Percentiles rank a stretch among this genome's conserved stretches.
Conservation (phyloP, 1,140 invertebrate species). For the Teleogryllus occipitalis region DNA sequence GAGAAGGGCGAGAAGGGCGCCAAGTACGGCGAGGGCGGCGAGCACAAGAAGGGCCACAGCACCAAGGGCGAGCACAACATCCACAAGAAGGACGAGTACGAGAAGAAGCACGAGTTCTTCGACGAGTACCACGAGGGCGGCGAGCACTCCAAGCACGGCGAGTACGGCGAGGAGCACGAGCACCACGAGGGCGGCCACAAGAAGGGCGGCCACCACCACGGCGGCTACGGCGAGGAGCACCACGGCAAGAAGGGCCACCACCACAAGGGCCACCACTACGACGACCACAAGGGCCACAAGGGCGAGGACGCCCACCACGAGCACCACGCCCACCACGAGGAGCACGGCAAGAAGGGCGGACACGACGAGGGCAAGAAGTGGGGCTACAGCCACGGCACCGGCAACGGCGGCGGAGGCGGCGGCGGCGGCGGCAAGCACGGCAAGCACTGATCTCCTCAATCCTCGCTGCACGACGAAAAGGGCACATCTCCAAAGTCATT, state of each 20-base stretch:
- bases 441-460: not conserved
- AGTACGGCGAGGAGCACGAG: slow-evolving; percentile 19
- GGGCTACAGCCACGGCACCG: slow-evolving; percentile 29
- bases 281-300: slow-evolving; percentile 48
- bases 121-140: slow-evolving; percentile 26
- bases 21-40: slow-evolving; percentile 21
- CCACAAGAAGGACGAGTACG: slow-evolving; percentile 64
- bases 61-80: slow-evolving; percentile 53
- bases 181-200: slow-evolving; percentile 29
- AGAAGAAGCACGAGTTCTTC: slow-evolving; percentile 26
- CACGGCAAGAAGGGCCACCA: slow-evolving; percentile 48
- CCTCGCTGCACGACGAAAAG: too few species aligned
- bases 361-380: slow-evolving; percentile 44
- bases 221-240: slow-evolving; percentile 35
- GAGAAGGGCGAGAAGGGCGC: slow-evolving; percentile 24
- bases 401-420: slow-evolving; percentile 21
- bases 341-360: slow-evolving; percentile 40
- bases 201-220: slow-evolving; percentile 37
- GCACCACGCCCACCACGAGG: slow-evolving; percentile 33
- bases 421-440: slow-evolving; percentile 14
- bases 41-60: slow-evolving; percentile 25
- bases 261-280: slow-evolving; percentile 45
- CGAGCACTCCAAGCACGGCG: slow-evolving; percentile 23
- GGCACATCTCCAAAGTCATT: too few species aligned
- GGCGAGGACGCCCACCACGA: slow-evolving; percentile 42